phyloP scores from a whole-genome alignment of 2,888 invertebrate genomes.

The Dasypogon diadema region DNA sequence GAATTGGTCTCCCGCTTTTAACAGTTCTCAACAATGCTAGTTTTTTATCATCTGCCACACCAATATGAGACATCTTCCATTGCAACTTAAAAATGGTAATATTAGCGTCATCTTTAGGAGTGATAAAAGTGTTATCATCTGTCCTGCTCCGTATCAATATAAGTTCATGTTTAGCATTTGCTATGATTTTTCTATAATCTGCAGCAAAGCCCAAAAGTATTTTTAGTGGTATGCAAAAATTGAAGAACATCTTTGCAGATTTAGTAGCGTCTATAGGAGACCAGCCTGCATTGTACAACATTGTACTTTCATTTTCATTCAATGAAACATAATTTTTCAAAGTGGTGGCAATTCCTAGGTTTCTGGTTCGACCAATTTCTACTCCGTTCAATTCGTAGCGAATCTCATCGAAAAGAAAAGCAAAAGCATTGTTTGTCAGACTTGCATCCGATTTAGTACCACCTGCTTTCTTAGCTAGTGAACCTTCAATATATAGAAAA shows the following conservation, averaged over 20 bases:
- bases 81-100: slow-evolving; percentile 56
- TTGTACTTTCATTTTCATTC: too few species aligned
- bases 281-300: slow-evolving; percentile 58
- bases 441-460: slow-evolving; percentile 61
- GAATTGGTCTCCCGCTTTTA: too few species aligned
- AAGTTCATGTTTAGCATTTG: slow-evolving; percentile 64
- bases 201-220: slow-evolving; percentile 63
- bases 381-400: too few species aligned
- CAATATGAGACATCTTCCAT: too few species aligned
- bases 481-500: not conserved
- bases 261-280: slow-evolving; percentile 40
- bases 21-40: too few species aligned
- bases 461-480: too few species aligned
- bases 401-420: too few species aligned
- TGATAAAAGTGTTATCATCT: slow-evolving; percentile 31
- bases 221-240: slow-evolving; percentile 60
- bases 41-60: too few species aligned
- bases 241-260: slow-evolving; percentile 1
- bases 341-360: slow-evolving; percentile 39
- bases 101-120: slow-evolving; percentile 19
- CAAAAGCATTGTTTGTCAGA: too few species aligned
- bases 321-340: slow-evolving; percentile 63
- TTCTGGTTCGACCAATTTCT: too few species aligned
- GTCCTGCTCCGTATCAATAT: slow-evolving; percentile 54
- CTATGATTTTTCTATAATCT: slow-evolving; percentile 63